phyloP scores from a whole-genome alignment of 1,140 invertebrate species.

The Proales similis region DNA sequence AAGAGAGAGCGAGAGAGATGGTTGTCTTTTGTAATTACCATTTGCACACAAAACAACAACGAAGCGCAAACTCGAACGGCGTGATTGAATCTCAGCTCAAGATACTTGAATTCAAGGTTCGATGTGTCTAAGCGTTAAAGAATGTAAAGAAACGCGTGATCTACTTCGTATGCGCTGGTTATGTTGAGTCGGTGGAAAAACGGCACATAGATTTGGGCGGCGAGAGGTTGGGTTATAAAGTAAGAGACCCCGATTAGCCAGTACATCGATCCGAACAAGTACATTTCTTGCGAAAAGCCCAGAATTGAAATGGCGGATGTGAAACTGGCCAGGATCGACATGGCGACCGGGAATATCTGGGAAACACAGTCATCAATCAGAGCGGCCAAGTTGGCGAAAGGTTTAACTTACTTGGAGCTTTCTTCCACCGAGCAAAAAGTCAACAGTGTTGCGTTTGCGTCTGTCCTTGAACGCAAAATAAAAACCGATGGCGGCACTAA shows the following conservation, averaged over 20 bases:
- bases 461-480: slow-evolving; percentile 29
- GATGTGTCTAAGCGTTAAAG: too few relatives aligned
- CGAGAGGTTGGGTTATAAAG: slow-evolving; percentile 42
- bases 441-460: neutral
- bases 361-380: too few relatives aligned
- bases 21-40: too few relatives aligned
- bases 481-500: slow-evolving; percentile 22
- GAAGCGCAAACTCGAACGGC: slow-evolving; percentile 13
- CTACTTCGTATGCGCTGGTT: slow-evolving; percentile 47
- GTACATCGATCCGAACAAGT: slow-evolving; percentile 44
- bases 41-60: slow-evolving; percentile 22
- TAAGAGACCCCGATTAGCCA: slow-evolving; percentile 38
- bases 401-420: too few relatives aligned
- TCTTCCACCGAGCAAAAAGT: slow-evolving; percentile 32
- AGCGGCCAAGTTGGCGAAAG: too few relatives aligned
- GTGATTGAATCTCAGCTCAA: slow-evolving; percentile 17
- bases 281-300: slow-evolving; percentile 49
- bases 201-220: slow-evolving; percentile 45
- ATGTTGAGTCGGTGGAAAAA: slow-evolving; percentile 47
- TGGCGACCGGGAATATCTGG: slow-evolving; percentile 45
- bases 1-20: too few relatives aligned
- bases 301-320: slow-evolving; percentile 54
- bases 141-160: too few relatives aligned
- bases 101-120: slow-evolving; percentile 15
- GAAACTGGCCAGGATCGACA: slow-evolving; percentile 51